Base-by-base conservation (phyloP, 2,797 vertebrate species). In the Loris lydekkerianus region DNA sequence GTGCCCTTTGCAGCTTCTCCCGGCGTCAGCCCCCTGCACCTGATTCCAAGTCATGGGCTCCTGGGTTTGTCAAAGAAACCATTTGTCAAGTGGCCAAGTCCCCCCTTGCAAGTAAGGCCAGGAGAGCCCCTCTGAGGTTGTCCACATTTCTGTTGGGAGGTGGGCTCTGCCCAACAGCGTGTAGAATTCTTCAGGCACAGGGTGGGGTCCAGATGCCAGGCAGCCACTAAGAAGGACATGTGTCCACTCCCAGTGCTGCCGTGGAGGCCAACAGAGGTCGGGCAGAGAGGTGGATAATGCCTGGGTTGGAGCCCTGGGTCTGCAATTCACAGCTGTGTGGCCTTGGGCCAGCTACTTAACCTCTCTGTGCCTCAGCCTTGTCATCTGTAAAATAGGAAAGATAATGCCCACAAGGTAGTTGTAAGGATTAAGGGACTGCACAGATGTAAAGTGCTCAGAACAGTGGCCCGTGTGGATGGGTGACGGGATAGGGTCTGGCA, bases 171-270 rank as follows among this genome's bases (percentile, higher is more conserved):
- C 65, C 4, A n/a, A 18, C 2, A 17, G 2, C 31, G 2, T n/a
- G 31, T 15, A 53, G 65, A 8, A 17, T n/a, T 67, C 65, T 18
- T 31, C 31, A 67, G 65, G 11, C 15, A 2, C 5, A 5, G 18
- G n/a, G 5, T 2, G 0, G 29, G 27, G 18, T 63, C 53, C 31
- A 37, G 37, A 27, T 3, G 10, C 25, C 1, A 23, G 23, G 20
- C 1, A 29, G 37, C 70, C 7, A 2, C 5, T 21, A 11, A 27
- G 17, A 25, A 81, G 27, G 37, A 72, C 1, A 3, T 0, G 0
- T 3, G 1, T 53, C 56, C 21, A 2, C 61, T 20, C 3, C 40
- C 18, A 10, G 27, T 4, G 6, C 90, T 20, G 1, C 13, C 2
- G 3, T 11, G 31, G 76, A 53, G 69, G 75, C 34, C 17, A 10